Conservation (phyloP, 2,888 invertebrate species). For the Lymantria dispar region DNA sequence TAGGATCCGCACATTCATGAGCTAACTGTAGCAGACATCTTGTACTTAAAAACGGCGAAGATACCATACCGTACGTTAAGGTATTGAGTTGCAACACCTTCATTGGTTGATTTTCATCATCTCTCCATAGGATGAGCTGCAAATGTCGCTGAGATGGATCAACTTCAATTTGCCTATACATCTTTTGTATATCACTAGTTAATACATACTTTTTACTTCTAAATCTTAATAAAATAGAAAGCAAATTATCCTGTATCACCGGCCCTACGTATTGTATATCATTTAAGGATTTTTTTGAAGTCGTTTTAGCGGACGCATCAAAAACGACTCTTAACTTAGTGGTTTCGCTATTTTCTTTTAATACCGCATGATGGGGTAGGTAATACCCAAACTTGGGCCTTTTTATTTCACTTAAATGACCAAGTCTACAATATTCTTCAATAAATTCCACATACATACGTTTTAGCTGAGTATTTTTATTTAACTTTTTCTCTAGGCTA, state of each 20-base stretch:
- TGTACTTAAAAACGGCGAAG: slow-evolving; percentile 10
- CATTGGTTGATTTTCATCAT: slow-evolving; percentile 7
- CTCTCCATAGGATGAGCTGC: slow-evolving; percentile 16
- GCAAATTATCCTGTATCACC: slow-evolving; percentile 17
- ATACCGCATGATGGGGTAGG: slow-evolving; percentile 25
- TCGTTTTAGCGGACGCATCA: no score
- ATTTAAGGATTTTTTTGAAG: slow-evolving; percentile 19
- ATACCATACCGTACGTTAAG: neutral
- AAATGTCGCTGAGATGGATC: neutral
- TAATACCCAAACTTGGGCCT: slow-evolving; percentile 10
- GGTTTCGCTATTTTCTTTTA: slow-evolving; percentile 13
- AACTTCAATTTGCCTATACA: neutral
- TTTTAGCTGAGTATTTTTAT: neutral
- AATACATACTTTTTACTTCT: slow-evolving; percentile 12
- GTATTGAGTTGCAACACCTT: neutral
- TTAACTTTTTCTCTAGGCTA: neutral
- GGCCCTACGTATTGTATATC: slow-evolving; percentile 18
- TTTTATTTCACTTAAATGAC: slow-evolving; percentile 1
- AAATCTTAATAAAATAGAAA: slow-evolving; percentile 18
- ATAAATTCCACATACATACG: slow-evolving; percentile 1
- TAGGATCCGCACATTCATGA: slow-evolving; percentile 13
- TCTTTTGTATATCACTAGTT: slow-evolving; percentile 14
- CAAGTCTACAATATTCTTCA: slow-evolving; percentile 2
- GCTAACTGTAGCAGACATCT: slow-evolving; percentile 18
- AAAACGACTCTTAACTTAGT: slow-evolving; percentile 24